Conservation (phyloP, 2,888 invertebrate species). For the Tachina lurida region DNA sequence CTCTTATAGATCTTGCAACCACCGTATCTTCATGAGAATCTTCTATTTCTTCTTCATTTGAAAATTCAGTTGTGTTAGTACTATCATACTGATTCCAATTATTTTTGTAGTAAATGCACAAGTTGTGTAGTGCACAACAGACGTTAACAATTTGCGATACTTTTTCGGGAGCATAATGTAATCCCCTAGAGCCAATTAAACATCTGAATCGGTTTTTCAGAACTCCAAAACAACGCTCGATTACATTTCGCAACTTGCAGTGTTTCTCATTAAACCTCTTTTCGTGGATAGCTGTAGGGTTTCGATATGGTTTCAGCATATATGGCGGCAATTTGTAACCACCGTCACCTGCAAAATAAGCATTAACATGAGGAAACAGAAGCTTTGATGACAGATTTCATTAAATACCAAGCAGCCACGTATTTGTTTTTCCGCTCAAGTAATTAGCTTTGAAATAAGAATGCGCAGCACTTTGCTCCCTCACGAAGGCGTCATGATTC, state of each 20-base stretch:
- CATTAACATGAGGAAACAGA: no score
- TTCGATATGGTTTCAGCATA: background rate
- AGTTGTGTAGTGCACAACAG: constrained; percentile 1
- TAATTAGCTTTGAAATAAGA: background rate
- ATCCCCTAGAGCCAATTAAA: background rate
- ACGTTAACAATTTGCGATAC: constrained; percentile 2
- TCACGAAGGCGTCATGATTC: background rate
- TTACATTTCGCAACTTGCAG: background rate
- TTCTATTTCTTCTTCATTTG: no score
- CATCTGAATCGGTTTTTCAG: background rate
- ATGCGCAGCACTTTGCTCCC: background rate
- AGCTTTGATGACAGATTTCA: no score
- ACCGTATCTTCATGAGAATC: no score
- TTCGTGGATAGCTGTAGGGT: background rate
- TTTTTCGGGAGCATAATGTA: background rate
- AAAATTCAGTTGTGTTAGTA: no score
- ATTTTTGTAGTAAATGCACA: background rate
- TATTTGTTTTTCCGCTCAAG: background rate
- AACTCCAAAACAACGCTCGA: background rate
- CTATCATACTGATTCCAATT: no score
- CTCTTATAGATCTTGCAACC: no score
- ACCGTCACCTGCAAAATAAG: background rate
- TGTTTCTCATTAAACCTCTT: background rate
- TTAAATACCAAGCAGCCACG: background rate
- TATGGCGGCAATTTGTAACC: background rate